A percentile compares a stretch with the other conserved stretches of the same genome.
phyloP scores from a whole-genome alignment of 2,888 invertebrate species.

The Macrosoma leucophasiata region DNA sequence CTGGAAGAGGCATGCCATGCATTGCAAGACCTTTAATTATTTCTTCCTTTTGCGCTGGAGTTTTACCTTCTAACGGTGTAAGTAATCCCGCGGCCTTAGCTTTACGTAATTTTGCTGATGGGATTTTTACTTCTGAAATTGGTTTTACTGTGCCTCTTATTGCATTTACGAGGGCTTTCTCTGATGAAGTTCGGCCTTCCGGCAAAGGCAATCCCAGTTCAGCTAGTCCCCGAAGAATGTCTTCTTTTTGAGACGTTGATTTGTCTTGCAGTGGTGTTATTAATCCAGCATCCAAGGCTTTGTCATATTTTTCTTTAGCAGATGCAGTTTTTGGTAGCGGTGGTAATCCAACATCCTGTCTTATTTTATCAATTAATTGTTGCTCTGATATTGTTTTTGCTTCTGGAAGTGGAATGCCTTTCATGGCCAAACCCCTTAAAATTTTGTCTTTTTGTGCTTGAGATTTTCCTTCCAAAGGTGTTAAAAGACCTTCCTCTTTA shows the following conservation, averaged over 20 bases:
- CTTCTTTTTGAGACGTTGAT: slow-evolving; percentile 25
- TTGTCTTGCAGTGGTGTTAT: slow-evolving; percentile 36
- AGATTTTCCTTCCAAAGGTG: slow-evolving; percentile 25
- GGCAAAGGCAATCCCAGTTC: slow-evolving; percentile 28
- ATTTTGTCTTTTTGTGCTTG: slow-evolving; percentile 33
- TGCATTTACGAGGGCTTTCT: slow-evolving; percentile 29
- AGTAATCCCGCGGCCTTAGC: slow-evolving; percentile 29
- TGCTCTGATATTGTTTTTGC: slow-evolving; percentile 26
- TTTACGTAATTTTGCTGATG: slow-evolving; percentile 21
- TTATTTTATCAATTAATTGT: slow-evolving; percentile 25
- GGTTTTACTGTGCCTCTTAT: slow-evolving; percentile 12
- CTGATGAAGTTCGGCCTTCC: slow-evolving; percentile 27
- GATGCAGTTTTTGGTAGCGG: slow-evolving; percentile 18
- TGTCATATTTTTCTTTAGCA: slow-evolving; percentile 19
- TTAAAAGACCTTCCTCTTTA: slow-evolving; percentile 26
- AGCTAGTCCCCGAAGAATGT: slow-evolving; percentile 16
- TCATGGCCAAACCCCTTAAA: slow-evolving; percentile 24
- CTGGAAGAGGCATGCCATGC: slow-evolving; percentile 31
- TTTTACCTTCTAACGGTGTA: slow-evolving; percentile 33
- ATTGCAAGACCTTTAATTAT: slow-evolving; percentile 29
- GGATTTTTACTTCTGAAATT: slow-evolving; percentile 26
- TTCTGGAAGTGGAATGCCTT: slow-evolving; percentile 30
- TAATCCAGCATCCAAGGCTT: slow-evolving; percentile 24
- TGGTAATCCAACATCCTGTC: slow-evolving; percentile 28
- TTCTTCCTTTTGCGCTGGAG: slow-evolving; percentile 33